phyloP scores from a whole-genome alignment of 2,888 invertebrate genomes.

The Trichogramma dendrolimi region DNA sequence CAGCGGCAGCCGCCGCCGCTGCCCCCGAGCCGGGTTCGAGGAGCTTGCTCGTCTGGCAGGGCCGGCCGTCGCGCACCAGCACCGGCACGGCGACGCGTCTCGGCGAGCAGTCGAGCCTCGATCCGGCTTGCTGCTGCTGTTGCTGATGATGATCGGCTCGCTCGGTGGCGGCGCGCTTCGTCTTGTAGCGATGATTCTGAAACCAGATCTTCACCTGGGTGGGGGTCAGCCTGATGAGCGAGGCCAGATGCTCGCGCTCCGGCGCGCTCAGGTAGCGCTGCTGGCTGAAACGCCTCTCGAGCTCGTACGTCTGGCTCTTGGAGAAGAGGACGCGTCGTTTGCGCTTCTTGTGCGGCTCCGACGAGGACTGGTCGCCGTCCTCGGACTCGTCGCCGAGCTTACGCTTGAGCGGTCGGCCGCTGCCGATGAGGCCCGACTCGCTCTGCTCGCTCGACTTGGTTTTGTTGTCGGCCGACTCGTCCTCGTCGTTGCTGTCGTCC shows the following conservation, averaged over 20 bases:
- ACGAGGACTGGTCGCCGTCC: conserved; percentile 23
- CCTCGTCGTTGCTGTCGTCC: conserved; percentile 29
- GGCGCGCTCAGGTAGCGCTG: conserved; percentile 97
- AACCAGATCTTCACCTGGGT: conserved; percentile 99
- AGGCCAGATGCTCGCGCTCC: conserved; percentile 93
- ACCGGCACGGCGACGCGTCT: conserved; percentile 92
- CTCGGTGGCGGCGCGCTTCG: conserved; percentile 95
- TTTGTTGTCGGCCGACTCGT: conserved; percentile 20
- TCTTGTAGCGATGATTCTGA: conserved; percentile 96
- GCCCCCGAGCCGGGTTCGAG: conserved; percentile 38
- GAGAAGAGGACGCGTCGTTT: conserved; percentile 96
- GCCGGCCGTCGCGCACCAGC: conserved; percentile 89
- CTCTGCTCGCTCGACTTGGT: conserved; percentile 24
- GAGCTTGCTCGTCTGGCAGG: conserved; percentile 64
- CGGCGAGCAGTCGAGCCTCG: conserved; percentile 71
- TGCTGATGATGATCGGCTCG: conserved; percentile 68
- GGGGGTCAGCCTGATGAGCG: conserved; percentile 89
- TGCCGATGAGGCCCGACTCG: conserved; percentile 11
- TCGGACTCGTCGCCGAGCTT: conserved; percentile 32
- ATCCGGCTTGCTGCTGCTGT: conserved; percentile 50
- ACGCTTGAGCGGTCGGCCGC: conserved; percentile 11
- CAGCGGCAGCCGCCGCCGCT: conserved; percentile 24
- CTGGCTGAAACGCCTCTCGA: conserved; percentile 90
- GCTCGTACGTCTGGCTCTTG: conserved; percentile 93
- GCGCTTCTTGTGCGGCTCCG: conserved; percentile 71